These are phyloP conservation scores for Lutjanus argentimaculatus DNA, from an alignment of 2,797 vertebrate genomes.

Conservation along the genomic window DNA sequence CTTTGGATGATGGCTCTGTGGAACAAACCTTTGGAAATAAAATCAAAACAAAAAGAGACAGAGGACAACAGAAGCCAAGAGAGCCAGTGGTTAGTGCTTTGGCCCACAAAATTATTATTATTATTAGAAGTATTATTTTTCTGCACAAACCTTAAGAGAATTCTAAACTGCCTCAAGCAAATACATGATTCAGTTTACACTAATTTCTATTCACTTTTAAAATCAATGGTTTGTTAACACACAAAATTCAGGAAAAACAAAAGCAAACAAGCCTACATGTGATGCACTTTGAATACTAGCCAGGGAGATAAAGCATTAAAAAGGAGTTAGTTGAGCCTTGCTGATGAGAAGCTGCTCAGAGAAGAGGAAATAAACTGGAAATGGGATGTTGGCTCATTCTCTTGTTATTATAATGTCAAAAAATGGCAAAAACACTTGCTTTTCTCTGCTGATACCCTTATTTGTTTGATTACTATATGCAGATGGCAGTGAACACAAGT, in stretches of 20 bases:
- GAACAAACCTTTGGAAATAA: slow-evolving; percentile 89
- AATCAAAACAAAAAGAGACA: slow-evolving; percentile 56
- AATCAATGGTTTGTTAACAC: slow-evolving; percentile 37
- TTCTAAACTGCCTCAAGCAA: slow-evolving; percentile 2
- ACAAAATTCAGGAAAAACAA: slow-evolving; percentile 11
- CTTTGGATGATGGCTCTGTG: slow-evolving; percentile 99
- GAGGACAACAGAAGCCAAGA: slow-evolving; percentile 42
- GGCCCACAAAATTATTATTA: slow-evolving; percentile 15
- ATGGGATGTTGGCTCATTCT: slow-evolving; percentile 26
- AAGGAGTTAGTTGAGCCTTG: background rate
- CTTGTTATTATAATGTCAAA: slow-evolving; percentile 40
- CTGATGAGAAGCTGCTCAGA: slow-evolving; percentile 36
- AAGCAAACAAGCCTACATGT: slow-evolving; percentile 25
- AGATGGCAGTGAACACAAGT: slow-evolving; percentile 33
- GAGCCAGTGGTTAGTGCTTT: slow-evolving; percentile 40
- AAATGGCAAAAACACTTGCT: slow-evolving; percentile 5
- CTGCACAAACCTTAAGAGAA: slow-evolving; percentile 2
- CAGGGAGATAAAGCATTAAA: slow-evolving; percentile 31
- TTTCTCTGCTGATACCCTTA: slow-evolving; percentile 31
- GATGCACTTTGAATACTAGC: slow-evolving; percentile 41
- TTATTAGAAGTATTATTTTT: background rate
- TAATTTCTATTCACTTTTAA: slow-evolving; percentile 37
- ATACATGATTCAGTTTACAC: slow-evolving; percentile 20
- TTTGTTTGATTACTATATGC: slow-evolving; percentile 38
- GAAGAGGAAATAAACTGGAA: slow-evolving; percentile 50